These are phyloP conservation scores for Eulemur coronatus DNA, from an alignment of 2,797 vertebrate species.

Conservation along the genomic window DNA sequence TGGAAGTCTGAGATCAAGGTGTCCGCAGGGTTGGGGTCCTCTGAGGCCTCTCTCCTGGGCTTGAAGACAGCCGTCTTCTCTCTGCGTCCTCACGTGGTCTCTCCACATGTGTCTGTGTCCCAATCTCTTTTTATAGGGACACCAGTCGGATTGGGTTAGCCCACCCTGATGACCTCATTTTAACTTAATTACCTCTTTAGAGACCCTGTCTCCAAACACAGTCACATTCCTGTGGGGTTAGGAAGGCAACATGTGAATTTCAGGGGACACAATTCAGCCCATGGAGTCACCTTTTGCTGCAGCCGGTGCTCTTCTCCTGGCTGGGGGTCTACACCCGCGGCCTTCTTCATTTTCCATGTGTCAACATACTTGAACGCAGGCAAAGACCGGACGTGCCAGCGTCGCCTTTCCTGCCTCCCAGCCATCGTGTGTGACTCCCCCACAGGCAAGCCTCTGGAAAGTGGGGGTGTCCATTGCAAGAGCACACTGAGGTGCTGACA, in stretches of 20 bases:
- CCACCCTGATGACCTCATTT: background rate
- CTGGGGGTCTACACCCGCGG: background rate
- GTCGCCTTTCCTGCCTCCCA: background rate
- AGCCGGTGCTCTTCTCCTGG: background rate
- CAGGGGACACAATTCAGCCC: background rate
- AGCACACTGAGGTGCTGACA: conserved; percentile 50
- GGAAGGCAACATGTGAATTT: background rate
- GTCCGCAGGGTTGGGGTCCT: background rate
- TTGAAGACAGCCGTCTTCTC: background rate
- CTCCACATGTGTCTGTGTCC: background rate
- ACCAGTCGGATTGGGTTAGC: background rate
- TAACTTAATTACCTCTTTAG: background rate
- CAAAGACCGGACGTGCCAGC: background rate
- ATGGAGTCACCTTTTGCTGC: too few relatives aligned
- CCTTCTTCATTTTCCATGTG: fast-evolving
- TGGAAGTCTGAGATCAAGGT: too few relatives aligned
- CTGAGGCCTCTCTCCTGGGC: background rate
- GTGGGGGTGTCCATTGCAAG: background rate
- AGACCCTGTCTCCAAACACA: background rate
- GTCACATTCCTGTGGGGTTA: background rate
- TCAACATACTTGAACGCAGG: background rate
- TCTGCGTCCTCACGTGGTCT: background rate
- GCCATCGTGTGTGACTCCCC: fast-evolving
- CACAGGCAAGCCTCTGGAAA: background rate
- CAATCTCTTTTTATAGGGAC: background rate